phyloP scores from a whole-genome alignment of 2,113 vertebrate genomes.

The Paracanthobrama guichenoti region DNA sequence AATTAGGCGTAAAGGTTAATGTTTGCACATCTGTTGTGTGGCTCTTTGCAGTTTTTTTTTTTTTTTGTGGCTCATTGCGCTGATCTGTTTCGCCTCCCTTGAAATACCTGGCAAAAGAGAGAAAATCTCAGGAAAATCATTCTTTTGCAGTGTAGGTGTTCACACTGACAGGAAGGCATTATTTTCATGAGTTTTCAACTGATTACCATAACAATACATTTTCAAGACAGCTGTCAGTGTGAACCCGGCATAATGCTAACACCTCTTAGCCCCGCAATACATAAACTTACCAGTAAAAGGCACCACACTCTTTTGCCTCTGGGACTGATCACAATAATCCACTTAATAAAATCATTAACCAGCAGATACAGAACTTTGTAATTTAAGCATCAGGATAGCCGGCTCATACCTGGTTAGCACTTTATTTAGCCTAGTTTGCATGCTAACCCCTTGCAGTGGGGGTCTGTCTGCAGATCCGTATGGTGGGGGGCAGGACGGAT shows the following conservation, averaged over 20 bases:
- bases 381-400: slow-evolving; percentile 1
- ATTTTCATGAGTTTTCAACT: not conserved
- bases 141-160: not conserved
- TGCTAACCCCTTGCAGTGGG: slow-evolving; percentile 44
- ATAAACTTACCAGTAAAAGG: not conserved
- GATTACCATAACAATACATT: not conserved
- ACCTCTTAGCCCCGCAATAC: not conserved
- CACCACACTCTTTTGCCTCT: not conserved
- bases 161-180: too few relatives aligned
- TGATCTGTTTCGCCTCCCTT: too few relatives aligned
- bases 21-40: not conserved
- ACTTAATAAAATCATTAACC: not conserved
- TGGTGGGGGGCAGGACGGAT: slow-evolving; percentile 76
- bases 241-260: not conserved
- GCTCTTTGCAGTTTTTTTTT: not conserved
- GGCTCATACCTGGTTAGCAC: not conserved
- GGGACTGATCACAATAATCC: not conserved
- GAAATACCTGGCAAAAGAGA: not conserved
- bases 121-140: not conserved
- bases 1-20: not conserved
- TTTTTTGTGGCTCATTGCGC: too few relatives aligned
- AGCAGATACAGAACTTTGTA: not conserved
- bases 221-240: not conserved
- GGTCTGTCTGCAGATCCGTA: slow-evolving; percentile 77
- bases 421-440: slow-evolving; percentile 24